Conservation (phyloP, 2,113 vertebrate species). For the Chaenogobius annularis region DNA sequence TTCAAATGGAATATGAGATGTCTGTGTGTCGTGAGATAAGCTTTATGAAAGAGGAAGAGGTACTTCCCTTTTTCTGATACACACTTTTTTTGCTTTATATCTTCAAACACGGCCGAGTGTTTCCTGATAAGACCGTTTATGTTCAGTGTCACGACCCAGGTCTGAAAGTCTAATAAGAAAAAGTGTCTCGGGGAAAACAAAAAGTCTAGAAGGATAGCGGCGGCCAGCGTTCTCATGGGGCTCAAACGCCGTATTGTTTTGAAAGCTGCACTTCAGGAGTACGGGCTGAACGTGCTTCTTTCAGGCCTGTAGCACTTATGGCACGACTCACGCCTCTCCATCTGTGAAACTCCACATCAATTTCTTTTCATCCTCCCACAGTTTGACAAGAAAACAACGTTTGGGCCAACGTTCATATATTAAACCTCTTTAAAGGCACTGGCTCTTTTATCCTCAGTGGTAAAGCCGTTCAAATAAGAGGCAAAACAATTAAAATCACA, state of each 20-base stretch:
- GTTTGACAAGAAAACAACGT: constrained; percentile 6
- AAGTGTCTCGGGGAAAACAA: neutral
- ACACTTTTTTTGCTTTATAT: neutral
- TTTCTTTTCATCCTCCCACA: constrained; percentile 40
- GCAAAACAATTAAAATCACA: neutral
- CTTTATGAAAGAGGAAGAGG: constrained; percentile 27
- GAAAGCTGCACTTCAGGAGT: constrained; percentile 34
- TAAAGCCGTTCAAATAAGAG: neutral
- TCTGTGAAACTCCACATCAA: constrained; percentile 41
- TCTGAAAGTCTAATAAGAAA: constrained; percentile 28
- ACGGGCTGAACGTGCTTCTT: constrained; percentile 39
- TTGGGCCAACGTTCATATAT: neutral
- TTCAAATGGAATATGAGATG: constrained; percentile 38
- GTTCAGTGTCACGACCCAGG: constrained; percentile 17
- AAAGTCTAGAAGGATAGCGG: neutral
- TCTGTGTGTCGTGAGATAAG: constrained; percentile 37
- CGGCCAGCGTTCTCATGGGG: constrained; percentile 9
- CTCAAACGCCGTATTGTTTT: constrained; percentile 39
- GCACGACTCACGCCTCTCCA: constrained; percentile 36
- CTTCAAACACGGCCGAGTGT: neutral
- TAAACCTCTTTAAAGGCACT: neutral
- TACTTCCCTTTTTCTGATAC: constrained; percentile 60
- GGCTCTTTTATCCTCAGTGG: neutral
- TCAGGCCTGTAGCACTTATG: constrained; percentile 39
- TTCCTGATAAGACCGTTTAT: constrained; percentile 29